These are phyloP conservation scores for Sinocyclocheilus anophthalmus DNA, from an alignment of 2,113 vertebrate genomes.

Conservation along the genomic window DNA sequence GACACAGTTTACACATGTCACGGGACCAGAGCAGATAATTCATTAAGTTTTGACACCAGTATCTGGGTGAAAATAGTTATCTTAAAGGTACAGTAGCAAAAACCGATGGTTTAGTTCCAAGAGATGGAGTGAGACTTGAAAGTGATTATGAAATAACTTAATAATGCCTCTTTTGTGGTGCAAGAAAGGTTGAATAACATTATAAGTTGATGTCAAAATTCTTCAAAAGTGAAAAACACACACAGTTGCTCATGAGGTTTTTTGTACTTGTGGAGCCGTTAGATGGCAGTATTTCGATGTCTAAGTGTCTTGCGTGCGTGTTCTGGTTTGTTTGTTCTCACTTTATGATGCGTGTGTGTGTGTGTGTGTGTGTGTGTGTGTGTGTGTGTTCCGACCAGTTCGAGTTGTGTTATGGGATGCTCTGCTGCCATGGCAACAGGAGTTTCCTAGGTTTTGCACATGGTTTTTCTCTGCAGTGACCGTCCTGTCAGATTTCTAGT, in stretches of 20 bases:
- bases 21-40: too few species aligned
- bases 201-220: not conserved
- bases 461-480: slow-evolving; percentile 8
- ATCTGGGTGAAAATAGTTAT: too few species aligned
- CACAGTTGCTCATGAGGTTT: not conserved
- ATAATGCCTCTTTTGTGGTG: not conserved
- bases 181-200: not conserved
- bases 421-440: slow-evolving; percentile 40
- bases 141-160: too few species aligned
- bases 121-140: too few species aligned
- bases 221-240: not conserved
- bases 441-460: not conserved
- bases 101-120: too few species aligned
- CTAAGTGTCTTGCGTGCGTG: not conserved
- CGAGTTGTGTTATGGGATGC: not conserved
- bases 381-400: not conserved
- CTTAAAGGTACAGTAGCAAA: too few species aligned
- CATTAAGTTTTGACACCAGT: too few species aligned
- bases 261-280: not conserved
- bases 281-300: slow-evolving; percentile 29
- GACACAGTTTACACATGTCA: too few species aligned
- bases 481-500: not conserved
- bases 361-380: not conserved
- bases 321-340: not conserved
- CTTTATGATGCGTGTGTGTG: not conserved